Evolutionary conservation across 2,113 vertebrate genomes (phyloP).

Genomic region (Eidolon helvum): DNA sequence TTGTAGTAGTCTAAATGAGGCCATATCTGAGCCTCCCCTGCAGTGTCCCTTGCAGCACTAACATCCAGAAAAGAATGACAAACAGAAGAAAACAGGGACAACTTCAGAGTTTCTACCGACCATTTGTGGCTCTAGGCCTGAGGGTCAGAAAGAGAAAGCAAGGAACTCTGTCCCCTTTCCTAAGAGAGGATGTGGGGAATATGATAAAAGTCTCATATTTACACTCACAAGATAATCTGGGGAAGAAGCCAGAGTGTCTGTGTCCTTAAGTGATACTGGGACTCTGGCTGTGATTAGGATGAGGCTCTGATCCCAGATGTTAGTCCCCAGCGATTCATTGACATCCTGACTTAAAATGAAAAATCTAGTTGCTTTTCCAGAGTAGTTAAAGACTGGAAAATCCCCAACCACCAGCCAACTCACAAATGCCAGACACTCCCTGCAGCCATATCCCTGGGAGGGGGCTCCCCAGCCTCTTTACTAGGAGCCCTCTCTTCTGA

Average conservation of each 20-base stretch:
- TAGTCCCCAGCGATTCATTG: not conserved
- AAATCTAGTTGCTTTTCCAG: conserved; percentile 42
- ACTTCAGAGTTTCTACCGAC: not conserved
- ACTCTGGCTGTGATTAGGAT: not conserved
- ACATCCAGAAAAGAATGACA: not conserved
- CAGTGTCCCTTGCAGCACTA: not conserved
- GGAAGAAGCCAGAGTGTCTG: conserved; percentile 18
- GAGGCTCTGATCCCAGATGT: not conserved
- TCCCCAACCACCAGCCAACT: conserved; percentile 11
- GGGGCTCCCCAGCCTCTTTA: not conserved
- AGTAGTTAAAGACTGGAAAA: conserved; percentile 49
- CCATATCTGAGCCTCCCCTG: not conserved
- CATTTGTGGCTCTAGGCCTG: not conserved
- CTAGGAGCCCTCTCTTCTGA: not conserved
- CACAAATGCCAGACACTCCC: conserved; percentile 11
- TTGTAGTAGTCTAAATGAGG: not conserved
- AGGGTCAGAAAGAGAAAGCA: conserved; percentile 25
- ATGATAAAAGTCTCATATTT: not conserved
- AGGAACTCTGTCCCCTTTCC: not conserved
- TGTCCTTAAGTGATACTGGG: conserved; percentile 53
- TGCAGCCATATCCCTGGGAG: not conserved
- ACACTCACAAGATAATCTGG: not conserved
- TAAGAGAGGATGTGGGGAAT: not conserved
- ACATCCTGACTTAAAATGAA: conserved; percentile 48
- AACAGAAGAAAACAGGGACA: not conserved